Conservation (phyloP, 2,888 invertebrate species). For the Nomada goodeniana region DNA sequence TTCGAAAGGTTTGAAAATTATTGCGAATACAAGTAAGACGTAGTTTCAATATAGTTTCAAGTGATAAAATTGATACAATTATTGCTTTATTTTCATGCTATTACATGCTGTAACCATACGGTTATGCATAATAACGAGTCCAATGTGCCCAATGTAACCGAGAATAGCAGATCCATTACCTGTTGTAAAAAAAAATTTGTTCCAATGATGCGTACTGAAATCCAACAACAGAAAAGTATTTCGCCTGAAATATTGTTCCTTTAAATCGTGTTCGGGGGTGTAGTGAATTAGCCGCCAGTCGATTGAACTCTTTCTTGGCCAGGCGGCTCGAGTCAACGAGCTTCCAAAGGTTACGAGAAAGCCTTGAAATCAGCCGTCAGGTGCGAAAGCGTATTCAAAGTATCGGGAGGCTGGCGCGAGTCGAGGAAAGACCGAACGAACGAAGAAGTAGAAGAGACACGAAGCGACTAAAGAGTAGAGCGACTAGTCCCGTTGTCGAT, state of each 20-base stretch:
- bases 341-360: conserved; percentile 23
- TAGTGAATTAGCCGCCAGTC: conserved; percentile 17
- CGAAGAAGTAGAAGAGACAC: background rate
- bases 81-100: no score
- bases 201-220: no score
- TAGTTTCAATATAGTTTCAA: no score
- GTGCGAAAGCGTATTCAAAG: conserved; percentile 49
- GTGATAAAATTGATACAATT: no score
- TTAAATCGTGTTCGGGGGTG: conserved; percentile 13
- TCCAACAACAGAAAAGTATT: background rate
- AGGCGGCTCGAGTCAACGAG: conserved; percentile 19
- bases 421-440: conserved; percentile 33
- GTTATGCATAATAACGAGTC: no score
- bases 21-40: no score
- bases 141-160: no score
- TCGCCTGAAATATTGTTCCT: background rate
- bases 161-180: background rate
- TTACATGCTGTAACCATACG: no score
- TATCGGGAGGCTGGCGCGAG: conserved; percentile 41
- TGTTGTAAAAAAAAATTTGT: background rate
- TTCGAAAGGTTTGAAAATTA: no score
- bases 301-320: background rate
- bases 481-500: conserved; percentile 18
- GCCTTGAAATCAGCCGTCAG: conserved; percentile 22
- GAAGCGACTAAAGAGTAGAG: conserved; percentile 27